phyloP scores from a whole-genome alignment of 2,113 vertebrate species.

The Monopterus albus region DNA sequence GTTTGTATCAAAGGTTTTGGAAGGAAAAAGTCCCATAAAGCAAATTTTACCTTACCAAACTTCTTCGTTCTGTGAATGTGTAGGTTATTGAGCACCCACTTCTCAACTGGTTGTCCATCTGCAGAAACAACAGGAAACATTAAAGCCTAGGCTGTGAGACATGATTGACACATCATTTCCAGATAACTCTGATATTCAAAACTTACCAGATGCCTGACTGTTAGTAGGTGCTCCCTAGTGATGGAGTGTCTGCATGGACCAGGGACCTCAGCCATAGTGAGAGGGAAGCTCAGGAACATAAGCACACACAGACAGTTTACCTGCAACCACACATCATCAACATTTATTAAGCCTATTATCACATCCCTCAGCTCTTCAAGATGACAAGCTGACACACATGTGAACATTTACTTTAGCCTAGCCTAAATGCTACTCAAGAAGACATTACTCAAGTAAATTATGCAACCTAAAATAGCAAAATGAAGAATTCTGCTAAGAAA shows the following conservation, averaged over 20 bases:
- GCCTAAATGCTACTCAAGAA: too few species aligned
- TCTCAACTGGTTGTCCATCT: constrained; percentile 84
- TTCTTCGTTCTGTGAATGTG: constrained; percentile 80
- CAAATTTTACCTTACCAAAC: constrained; percentile 76
- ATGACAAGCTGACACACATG: too few species aligned
- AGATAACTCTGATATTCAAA: background rate
- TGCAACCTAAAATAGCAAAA: background rate
- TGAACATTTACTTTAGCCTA: too few species aligned
- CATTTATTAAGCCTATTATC: background rate
- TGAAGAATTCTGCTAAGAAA: too few species aligned
- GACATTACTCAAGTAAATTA: background rate
- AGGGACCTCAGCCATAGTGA: constrained; percentile 80
- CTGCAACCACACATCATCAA: constrained; percentile 65
- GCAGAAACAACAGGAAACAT: constrained; percentile 28
- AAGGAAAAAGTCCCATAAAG: constrained; percentile 6
- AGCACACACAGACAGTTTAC: constrained; percentile 83
- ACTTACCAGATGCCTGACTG: constrained; percentile 79
- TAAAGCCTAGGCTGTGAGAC: background rate
- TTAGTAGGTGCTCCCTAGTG: constrained; percentile 81
- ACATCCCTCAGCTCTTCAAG: too few species aligned
- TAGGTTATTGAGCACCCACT: constrained; percentile 82
- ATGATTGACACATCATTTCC: background rate
- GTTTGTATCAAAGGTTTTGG: background rate
- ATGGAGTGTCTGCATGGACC: constrained; percentile 84
- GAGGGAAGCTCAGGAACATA: constrained; percentile 81